phyloP scores from a whole-genome alignment of 1,140 invertebrate species.

The Anagrus nilaparvatae region DNA sequence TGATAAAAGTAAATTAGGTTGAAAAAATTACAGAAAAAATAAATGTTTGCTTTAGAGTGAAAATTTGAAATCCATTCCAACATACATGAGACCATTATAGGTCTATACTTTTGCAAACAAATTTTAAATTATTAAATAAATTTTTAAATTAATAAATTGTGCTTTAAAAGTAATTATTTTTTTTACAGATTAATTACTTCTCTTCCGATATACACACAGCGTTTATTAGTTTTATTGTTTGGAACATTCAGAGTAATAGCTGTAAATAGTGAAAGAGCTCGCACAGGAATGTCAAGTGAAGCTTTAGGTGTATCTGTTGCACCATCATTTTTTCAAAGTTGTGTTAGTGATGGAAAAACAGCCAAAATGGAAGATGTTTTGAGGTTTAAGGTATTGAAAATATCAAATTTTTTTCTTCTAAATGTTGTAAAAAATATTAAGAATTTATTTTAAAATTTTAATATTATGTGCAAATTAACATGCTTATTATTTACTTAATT shows the following conservation, averaged over 20 bases:
- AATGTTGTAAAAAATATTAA: not conserved
- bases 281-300: slow-evolving; percentile 92
- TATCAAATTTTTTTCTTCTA: not conserved
- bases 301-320: slow-evolving; percentile 91
- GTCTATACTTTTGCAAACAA: not conserved
- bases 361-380: slow-evolving; percentile 92
- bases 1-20: too few species aligned
- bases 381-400: slow-evolving; percentile 85
- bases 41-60: too few species aligned
- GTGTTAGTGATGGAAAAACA: slow-evolving; percentile 85
- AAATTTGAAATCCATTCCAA: not conserved
- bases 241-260: slow-evolving; percentile 95
- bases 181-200: slow-evolving; percentile 73
- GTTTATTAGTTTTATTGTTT: slow-evolving; percentile 87
- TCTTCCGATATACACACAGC: slow-evolving; percentile 82
- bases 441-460: not conserved
- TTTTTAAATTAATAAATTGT: not conserved
- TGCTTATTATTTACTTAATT: slow-evolving; percentile 2
- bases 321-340: slow-evolving; percentile 96
- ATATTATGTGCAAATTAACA: not conserved
- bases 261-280: slow-evolving; percentile 78
- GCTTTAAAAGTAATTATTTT: not conserved
- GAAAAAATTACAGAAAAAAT: too few species aligned
- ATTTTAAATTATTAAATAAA: slow-evolving; percentile 5
- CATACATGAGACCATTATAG: not conserved